A percentile compares a stretch with the other conserved stretches of the same genome.
Evolutionary conservation across 2,113 vertebrate species (phyloP).

Genomic region (Pleuronectes platessa): DNA sequence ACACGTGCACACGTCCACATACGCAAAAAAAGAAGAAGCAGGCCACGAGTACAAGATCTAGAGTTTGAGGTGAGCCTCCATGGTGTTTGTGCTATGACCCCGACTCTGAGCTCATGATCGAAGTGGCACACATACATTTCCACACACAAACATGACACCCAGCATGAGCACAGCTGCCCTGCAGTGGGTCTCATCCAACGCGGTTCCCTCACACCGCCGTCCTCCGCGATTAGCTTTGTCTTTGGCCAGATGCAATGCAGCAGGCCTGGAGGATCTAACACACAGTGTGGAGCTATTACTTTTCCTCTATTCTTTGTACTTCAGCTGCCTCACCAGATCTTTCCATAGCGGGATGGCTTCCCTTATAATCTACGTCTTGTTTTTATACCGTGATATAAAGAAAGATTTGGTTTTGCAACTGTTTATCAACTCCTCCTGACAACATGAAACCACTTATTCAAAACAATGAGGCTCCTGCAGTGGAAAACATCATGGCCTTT

Average conservation of each 20-base stretch:
- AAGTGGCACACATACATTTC: slow-evolving; percentile 42
- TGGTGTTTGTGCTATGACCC: slow-evolving; percentile 69
- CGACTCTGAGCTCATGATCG: slow-evolving; percentile 58
- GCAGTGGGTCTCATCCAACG: slow-evolving; percentile 58
- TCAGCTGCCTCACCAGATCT: slow-evolving; percentile 46
- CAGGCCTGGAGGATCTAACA: slow-evolving; percentile 69
- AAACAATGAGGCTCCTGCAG: slow-evolving; percentile 38
- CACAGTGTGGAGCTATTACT: slow-evolving; percentile 66
- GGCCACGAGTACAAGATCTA: not conserved
- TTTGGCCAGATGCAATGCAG: slow-evolving; percentile 68
- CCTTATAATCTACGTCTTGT: slow-evolving; percentile 29
- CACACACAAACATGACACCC: slow-evolving; percentile 71
- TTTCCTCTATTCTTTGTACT: slow-evolving; percentile 37
- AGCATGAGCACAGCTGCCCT: slow-evolving; percentile 66
- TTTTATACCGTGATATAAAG: slow-evolving; percentile 3
- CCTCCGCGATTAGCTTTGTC: slow-evolving; percentile 73
- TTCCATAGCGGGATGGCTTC: slow-evolving; percentile 44
- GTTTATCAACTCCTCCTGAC: slow-evolving; percentile 50
- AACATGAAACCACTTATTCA: slow-evolving; percentile 50
- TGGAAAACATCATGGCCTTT: slow-evolving; percentile 35
- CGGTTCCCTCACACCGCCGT: slow-evolving; percentile 72
- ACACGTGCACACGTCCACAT: slow-evolving; percentile 3
- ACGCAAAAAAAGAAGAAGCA: not conserved
- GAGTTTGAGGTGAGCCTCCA: slow-evolving; percentile 65
- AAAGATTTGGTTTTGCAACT: slow-evolving; percentile 52